phyloP scores from a whole-genome alignment of 2,888 invertebrate genomes.

The Lycocerus yunnanus region DNA sequence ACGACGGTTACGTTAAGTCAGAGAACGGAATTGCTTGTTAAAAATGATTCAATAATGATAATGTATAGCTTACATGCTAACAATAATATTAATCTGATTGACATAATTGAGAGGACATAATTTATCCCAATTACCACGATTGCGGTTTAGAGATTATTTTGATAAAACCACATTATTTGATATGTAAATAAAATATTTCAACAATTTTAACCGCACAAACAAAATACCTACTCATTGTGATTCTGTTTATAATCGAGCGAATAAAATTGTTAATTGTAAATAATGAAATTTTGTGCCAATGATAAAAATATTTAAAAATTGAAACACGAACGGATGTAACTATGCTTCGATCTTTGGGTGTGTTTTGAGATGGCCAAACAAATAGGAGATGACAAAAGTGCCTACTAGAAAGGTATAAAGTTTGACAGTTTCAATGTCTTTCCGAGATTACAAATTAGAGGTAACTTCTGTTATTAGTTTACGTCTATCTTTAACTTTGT shows the following conservation, averaged over 20 bases:
- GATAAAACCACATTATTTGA: background rate
- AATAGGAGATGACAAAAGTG: slow-evolving; percentile 27
- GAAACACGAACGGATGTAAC: background rate
- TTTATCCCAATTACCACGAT: background rate
- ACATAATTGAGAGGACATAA: background rate
- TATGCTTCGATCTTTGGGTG: background rate
- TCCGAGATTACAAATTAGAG: slow-evolving; percentile 37
- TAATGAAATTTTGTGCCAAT: background rate
- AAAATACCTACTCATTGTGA: background rate
- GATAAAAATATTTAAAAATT: too few relatives aligned
- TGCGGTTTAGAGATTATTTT: background rate
- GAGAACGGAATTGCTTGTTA: background rate
- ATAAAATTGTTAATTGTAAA: background rate
- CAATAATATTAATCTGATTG: background rate
- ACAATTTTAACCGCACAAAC: background rate
- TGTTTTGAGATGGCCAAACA: slow-evolving; percentile 33
- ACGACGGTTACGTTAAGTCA: too few relatives aligned
- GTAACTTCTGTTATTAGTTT: slow-evolving; percentile 35
- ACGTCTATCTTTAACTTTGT: slow-evolving; percentile 15
- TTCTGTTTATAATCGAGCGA: too few relatives aligned
- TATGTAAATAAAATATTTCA: background rate
- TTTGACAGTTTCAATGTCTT: slow-evolving; percentile 34
- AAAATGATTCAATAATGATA: background rate
- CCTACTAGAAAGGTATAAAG: slow-evolving; percentile 30
- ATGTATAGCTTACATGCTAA: background rate